phyloP scores from a whole-genome alignment of 2,888 invertebrate genomes.

The Luffia ferchaultella region DNA sequence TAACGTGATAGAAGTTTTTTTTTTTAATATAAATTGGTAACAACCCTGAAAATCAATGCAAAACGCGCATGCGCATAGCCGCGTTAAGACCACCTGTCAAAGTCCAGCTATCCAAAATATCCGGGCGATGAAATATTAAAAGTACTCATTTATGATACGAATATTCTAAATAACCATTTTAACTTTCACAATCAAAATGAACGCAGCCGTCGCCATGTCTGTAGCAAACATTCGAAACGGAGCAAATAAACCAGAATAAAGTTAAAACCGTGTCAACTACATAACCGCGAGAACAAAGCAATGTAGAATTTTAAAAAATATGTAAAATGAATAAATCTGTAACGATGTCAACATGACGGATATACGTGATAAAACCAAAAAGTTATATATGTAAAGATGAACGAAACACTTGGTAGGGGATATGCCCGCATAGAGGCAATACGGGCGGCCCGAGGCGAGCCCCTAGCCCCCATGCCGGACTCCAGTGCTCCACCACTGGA shows the following conservation, averaged over 20 bases:
- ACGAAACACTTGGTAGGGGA: constrained; percentile 71
- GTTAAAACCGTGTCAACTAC: background rate
- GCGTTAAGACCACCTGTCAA: constrained; percentile 28
- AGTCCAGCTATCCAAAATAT: constrained; percentile 23
- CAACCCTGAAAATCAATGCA: constrained; percentile 50
- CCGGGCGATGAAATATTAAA: background rate
- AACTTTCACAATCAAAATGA: background rate
- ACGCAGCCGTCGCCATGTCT: background rate
- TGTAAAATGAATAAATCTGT: too few relatives aligned
- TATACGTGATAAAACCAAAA: constrained; percentile 10
- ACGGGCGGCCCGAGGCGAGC: constrained; percentile 60
- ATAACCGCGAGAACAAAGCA: background rate
- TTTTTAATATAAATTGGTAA: constrained; percentile 8
- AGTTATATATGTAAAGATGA: constrained; percentile 60
- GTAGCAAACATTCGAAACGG: background rate
- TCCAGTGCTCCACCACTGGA: constrained; percentile 74
- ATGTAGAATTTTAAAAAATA: background rate
- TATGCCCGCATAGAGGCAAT: constrained; percentile 70
- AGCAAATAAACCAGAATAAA: background rate
- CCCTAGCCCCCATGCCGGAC: constrained; percentile 33
- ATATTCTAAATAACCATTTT: too few relatives aligned
- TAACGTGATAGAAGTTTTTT: too few relatives aligned
- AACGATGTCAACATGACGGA: background rate
- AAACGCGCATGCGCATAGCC: constrained; percentile 38
- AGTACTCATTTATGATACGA: background rate